Base-by-base conservation (phyloP, 1,140 invertebrate genomes). In the Drosophila serrata region DNA sequence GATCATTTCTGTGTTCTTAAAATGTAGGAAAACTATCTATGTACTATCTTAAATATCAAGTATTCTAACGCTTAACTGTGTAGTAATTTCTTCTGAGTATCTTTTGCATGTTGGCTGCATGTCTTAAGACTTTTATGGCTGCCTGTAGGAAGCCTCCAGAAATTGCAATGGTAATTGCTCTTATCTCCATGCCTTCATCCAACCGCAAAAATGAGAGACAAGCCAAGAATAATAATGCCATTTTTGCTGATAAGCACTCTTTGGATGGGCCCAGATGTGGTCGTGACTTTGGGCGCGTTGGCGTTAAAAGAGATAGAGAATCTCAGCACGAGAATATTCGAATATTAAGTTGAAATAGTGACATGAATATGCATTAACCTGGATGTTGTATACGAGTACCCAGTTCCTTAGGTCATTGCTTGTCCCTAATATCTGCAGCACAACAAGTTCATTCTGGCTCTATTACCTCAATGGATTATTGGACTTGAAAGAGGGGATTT, bases 121-220 rank as follows among this genome's bases (percentile, higher is more conserved):
- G 49, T 39, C 43, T 51, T 49, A 15, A 35, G 55, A 57, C 35
- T 57, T 62, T 24, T 39, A 37, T 57, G 24, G n/a, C 33, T 27
- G 49, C 24, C 59, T 22, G 51, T 22, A 19, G 24, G 24, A 35
- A 56, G 33, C 56, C 51, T 40, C 7, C 12, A 37, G 60, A 48
- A 46, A 67, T 65, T 67, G 63, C 63, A 67, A 65, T 67, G 60
- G 63, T 67, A 67, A 67, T 69, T 69, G 43, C 33, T 58, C 5
- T 33, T 72, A 57, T 72, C 49, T 39, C 33, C 19, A 39, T 57
- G 65, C 35, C 64, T 57, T 46, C 49, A 72, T 57, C 42, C 48
- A 56, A 56, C 63, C 45, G 39, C 67, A 46, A 70, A 68, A 70
- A 24, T 39, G 19, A 33, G 39, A 68, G 46, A 69, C 64, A 48